Conservation (phyloP, 2,888 invertebrate species). For the Adelphocoris suturalis region DNA sequence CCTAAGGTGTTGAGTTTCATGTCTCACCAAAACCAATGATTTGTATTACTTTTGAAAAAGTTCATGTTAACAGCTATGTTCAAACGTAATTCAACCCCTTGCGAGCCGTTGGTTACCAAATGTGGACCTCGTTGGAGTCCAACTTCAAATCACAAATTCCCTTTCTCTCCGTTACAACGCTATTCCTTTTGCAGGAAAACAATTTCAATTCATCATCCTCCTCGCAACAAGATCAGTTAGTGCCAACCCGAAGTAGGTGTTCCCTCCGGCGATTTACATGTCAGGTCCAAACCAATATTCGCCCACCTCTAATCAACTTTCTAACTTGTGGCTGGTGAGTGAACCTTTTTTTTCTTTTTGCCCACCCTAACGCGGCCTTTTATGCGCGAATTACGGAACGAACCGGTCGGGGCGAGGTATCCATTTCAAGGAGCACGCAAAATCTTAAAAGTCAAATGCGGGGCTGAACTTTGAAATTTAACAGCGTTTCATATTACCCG, state of each 20-base stretch:
- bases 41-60: too few species aligned
- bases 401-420: constrained; percentile 17
- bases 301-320: constrained; percentile 36
- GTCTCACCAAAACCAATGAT: too few species aligned
- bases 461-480: not conserved
- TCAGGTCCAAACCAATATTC: constrained; percentile 16
- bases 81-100: not conserved
- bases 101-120: not conserved
- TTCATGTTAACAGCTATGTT: not conserved
- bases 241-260: not conserved
- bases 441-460: not conserved
- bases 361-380: not conserved
- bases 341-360: not conserved
- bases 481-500: too few species aligned
- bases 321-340: constrained; percentile 19
- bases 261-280: constrained; percentile 12
- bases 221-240: constrained; percentile 16
- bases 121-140: not conserved
- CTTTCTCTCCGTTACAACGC: not conserved
- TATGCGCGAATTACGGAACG: constrained; percentile 26
- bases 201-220: constrained; percentile 37
- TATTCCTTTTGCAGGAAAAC: not conserved
- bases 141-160: not conserved
- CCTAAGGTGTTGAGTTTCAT: too few species aligned
- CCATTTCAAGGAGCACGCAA: not conserved